phyloP scores from a whole-genome alignment of 1,140 invertebrate species.

The Papilio polyxenes region DNA sequence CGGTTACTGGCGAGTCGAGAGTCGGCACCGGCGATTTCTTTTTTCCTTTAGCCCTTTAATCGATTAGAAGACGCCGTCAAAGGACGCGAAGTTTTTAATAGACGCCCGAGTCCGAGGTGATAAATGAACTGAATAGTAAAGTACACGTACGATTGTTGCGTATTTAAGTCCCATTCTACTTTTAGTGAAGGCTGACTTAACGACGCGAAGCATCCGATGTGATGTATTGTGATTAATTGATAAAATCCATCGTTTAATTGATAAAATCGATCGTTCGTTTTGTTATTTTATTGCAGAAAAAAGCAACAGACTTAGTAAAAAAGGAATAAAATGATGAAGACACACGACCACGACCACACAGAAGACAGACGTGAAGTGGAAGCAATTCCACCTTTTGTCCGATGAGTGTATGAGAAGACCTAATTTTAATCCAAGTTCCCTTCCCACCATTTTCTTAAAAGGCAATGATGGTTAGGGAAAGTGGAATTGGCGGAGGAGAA shows the following conservation, averaged over 20 bases:
- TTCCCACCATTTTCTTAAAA: no score
- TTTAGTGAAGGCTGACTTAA: background rate
- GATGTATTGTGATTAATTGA: background rate
- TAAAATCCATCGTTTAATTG: background rate
- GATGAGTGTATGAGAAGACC: no score
- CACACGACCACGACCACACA: no score
- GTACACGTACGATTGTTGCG: background rate
- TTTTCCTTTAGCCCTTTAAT: conserved; percentile 74
- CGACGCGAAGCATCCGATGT: background rate
- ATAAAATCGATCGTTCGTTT: background rate
- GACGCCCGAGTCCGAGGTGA: conserved; percentile 43
- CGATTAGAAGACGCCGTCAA: conserved; percentile 68
- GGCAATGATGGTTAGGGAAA: no score
- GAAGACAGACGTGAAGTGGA: no score
- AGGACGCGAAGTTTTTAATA: conserved; percentile 52
- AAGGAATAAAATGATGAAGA: background rate
- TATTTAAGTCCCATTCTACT: background rate
- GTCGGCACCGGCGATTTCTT: conserved; percentile 65
- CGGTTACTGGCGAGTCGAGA: conserved; percentile 77
- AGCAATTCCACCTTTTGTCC: no score
- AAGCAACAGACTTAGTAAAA: background rate
- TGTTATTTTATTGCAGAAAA: background rate
- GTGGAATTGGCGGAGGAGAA: no score
- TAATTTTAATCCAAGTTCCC: no score
- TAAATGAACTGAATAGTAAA: conserved; percentile 62